Conservation (phyloP, 2,888 invertebrate genomes). For the Chloroclysta siterata region DNA sequence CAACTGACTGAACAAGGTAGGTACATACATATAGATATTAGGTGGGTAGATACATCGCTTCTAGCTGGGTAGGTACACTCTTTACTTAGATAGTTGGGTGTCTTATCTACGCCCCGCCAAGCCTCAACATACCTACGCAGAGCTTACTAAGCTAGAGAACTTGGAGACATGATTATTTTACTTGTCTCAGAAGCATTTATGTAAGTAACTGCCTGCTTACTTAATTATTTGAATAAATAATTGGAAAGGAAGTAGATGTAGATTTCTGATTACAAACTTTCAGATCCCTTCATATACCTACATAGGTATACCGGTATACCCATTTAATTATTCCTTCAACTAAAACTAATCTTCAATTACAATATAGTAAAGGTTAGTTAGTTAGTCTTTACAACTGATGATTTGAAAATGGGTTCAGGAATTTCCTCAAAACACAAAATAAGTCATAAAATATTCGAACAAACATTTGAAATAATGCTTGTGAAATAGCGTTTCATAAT, state of each 20-base stretch:
- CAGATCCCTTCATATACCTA: too few species aligned
- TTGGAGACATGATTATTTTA: neutral
- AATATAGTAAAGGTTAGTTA: too few species aligned
- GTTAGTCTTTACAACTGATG: too few species aligned
- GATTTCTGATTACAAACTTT: too few species aligned
- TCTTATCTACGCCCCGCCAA: slow-evolving; percentile 23
- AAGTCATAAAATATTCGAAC: slow-evolving; percentile 10
- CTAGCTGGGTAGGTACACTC: neutral
- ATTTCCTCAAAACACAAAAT: neutral
- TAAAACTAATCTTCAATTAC: too few species aligned
- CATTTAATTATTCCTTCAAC: too few species aligned
- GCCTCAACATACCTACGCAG: slow-evolving; percentile 10
- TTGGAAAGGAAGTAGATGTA: too few species aligned
- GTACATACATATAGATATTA: slow-evolving; percentile 6
- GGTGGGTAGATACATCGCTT: neutral
- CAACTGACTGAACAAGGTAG: slow-evolving; percentile 34
- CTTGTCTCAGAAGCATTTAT: neutral
- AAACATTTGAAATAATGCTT: slow-evolving; percentile 12
- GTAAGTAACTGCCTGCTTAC: neutral
- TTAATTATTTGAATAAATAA: too few species aligned
- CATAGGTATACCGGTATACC: too few species aligned
- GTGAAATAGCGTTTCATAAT: slow-evolving; percentile 34
- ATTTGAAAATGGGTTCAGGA: too few species aligned
- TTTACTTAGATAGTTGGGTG: slow-evolving; percentile 3
- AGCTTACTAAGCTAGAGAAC: slow-evolving; percentile 12